Evolutionary conservation across 2,113 vertebrate species (phyloP).

Genomic region (Dunckerocampus dactyliophorus): DNA sequence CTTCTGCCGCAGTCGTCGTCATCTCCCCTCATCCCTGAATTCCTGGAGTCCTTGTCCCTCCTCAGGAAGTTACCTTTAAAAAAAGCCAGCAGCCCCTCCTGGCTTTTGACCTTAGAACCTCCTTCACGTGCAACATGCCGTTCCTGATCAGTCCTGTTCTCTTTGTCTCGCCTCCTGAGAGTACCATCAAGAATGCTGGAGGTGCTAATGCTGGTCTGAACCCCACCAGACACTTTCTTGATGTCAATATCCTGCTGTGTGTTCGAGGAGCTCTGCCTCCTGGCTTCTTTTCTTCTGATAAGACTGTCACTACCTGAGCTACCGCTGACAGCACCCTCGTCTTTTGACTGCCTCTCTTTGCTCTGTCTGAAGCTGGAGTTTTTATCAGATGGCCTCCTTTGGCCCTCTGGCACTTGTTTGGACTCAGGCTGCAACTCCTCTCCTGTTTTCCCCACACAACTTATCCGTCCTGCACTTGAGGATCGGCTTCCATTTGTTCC

Average conservation of each 20-base stretch:
- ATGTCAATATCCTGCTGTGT: conserved; percentile 32
- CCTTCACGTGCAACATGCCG: conserved; percentile 28
- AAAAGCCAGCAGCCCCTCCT: conserved; percentile 72
- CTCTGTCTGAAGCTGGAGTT: conserved; percentile 48
- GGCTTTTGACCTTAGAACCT: conserved; percentile 39
- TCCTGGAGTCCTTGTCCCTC: conserved; percentile 70
- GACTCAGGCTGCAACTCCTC: conserved; percentile 1
- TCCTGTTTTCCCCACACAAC: conserved; percentile 13
- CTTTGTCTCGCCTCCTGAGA: conserved; percentile 35
- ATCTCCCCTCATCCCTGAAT: conserved; percentile 35
- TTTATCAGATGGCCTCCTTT: conserved; percentile 48
- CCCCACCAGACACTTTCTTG: conserved; percentile 36
- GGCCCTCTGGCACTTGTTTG: conserved; percentile 35
- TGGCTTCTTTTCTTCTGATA: conserved; percentile 60
- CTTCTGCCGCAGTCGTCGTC: conserved; percentile 35
- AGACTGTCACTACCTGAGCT: conserved; percentile 58
- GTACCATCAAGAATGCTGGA: conserved; percentile 55
- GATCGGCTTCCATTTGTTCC: conserved; percentile 44
- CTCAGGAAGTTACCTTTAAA: conserved; percentile 74
- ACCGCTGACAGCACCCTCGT: conserved; percentile 38
- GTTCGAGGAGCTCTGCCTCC: conserved; percentile 49
- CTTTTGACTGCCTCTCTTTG: conserved; percentile 57
- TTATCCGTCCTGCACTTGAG: conserved; percentile 36
- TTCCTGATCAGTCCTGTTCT: conserved; percentile 30
- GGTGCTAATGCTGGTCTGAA: conserved; percentile 52